Evolutionary conservation across 2,888 invertebrate genomes (phyloP).

Genomic region (Heliconius cydno): DNA sequence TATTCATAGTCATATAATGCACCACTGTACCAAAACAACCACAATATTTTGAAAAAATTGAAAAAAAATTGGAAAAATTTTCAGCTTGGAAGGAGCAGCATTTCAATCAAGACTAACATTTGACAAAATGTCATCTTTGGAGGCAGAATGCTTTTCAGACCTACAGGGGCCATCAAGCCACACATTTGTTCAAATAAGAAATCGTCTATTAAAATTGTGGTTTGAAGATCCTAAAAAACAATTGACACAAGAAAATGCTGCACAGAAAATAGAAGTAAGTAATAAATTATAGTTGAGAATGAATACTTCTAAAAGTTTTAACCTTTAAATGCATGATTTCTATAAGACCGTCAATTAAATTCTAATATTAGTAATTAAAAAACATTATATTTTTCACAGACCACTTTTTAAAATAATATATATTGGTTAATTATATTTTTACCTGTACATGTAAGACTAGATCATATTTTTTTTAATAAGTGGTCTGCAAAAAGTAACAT

Average conservation of each 20-base stretch:
- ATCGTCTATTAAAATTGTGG: slow-evolving; percentile 96
- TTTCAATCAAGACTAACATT: slow-evolving; percentile 97
- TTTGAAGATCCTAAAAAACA: slow-evolving; percentile 97
- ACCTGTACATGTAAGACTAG: no score
- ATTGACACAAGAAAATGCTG: slow-evolving; percentile 90
- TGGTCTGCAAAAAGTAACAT: no score
- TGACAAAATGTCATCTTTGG: slow-evolving; percentile 96
- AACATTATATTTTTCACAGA: no score
- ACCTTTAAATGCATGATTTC: no score
- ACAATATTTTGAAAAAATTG: background rate
- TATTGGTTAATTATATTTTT: no score
- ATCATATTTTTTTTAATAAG: no score
- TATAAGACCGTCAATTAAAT: no score
- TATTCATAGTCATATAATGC: background rate
- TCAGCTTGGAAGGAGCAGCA: slow-evolving; percentile 93
- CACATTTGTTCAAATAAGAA: slow-evolving; percentile 95
- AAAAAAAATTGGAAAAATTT: background rate
- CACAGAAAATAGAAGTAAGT: slow-evolving; percentile 88
- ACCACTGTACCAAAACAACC: background rate
- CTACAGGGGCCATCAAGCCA: slow-evolving; percentile 92
- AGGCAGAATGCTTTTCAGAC: slow-evolving; percentile 97
- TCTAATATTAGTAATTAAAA: no score
- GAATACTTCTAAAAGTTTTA: no score
- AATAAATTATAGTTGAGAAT: background rate
- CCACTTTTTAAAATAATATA: no score